Percentiles rank a stretch among this genome's conserved stretches.
Evolutionary conservation across 2,797 vertebrate species (phyloP).

Genomic region (Crocidura indochinensis): DNA sequence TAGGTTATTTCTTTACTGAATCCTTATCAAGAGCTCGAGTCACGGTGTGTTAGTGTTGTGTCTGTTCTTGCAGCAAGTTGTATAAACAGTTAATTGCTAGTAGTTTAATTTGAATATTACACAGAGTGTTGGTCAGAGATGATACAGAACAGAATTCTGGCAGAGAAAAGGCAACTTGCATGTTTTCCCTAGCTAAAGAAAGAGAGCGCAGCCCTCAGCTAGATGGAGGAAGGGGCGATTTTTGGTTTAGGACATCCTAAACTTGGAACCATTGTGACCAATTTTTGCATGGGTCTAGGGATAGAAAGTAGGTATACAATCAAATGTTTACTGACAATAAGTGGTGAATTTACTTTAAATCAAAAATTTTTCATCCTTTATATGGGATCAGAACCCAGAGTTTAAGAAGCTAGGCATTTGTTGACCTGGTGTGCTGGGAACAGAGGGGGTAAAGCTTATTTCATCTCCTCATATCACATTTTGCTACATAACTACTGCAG

Average conservation of each 20-base stretch:
- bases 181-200: slow-evolving; percentile 77
- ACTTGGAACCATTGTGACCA: no score
- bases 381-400: no score
- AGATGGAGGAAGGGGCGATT: slow-evolving; percentile 71
- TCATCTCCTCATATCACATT: slow-evolving; percentile 82
- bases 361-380: no score
- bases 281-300: no score
- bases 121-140: slow-evolving; percentile 69
- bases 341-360: no score
- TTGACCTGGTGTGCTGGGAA: no score
- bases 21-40: slow-evolving; percentile 72
- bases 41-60: slow-evolving; percentile 74
- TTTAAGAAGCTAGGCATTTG: no score
- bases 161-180: slow-evolving; percentile 82
- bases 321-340: no score
- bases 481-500: no score
- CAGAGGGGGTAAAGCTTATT: slow-evolving; percentile 39
- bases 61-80: slow-evolving; percentile 73
- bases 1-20: slow-evolving; percentile 68
- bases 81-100: slow-evolving; percentile 79
- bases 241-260: slow-evolving; percentile 80
- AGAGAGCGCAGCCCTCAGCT: slow-evolving; percentile 77
- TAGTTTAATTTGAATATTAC: slow-evolving; percentile 74
- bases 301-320: no score
- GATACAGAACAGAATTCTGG: slow-evolving; percentile 56